A percentile compares a stretch with the other conserved stretches of the same genome.
These are phyloP conservation scores for Sterna hirundo DNA, from an alignment of 2,113 vertebrate species.

Conservation along the genomic window DNA sequence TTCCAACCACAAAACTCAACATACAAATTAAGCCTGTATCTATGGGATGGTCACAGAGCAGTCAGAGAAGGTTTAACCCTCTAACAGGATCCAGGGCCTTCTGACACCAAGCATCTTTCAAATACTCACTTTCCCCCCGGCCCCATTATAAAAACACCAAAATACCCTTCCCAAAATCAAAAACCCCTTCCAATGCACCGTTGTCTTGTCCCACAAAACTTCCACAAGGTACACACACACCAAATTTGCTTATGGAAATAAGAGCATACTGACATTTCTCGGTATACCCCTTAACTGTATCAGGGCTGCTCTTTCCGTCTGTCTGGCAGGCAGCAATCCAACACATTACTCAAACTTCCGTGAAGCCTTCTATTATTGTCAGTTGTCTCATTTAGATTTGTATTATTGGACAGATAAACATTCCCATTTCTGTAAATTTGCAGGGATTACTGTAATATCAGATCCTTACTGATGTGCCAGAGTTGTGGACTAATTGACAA, in stretches of 20 bases:
- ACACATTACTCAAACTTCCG: neutral
- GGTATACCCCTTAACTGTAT: neutral
- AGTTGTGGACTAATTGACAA: neutral
- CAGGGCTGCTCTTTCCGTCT: neutral
- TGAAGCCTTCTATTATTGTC: neutral
- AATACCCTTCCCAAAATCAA: neutral
- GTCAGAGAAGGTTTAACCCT: neutral
- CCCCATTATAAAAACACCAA: neutral
- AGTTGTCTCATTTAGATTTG: neutral
- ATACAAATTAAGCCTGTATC: neutral
- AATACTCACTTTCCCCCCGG: neutral
- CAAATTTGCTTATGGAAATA: neutral
- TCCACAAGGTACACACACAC: rapidly evolving
- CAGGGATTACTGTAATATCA: neutral
- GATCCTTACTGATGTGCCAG: neutral
- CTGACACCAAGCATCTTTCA: neutral
- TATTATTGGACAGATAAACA: neutral
- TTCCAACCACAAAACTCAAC: neutral
- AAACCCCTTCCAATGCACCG: neutral
- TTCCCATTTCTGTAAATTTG: neutral
- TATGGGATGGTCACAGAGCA: neutral
- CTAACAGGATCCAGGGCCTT: neutral
- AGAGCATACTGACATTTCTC: neutral
- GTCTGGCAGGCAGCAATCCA: neutral
- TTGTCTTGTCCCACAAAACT: neutral